A percentile compares a stretch with the other conserved stretches of the same genome.
Conservation (phyloP, 2,888 invertebrate species). For the Plebejus anna region DNA sequence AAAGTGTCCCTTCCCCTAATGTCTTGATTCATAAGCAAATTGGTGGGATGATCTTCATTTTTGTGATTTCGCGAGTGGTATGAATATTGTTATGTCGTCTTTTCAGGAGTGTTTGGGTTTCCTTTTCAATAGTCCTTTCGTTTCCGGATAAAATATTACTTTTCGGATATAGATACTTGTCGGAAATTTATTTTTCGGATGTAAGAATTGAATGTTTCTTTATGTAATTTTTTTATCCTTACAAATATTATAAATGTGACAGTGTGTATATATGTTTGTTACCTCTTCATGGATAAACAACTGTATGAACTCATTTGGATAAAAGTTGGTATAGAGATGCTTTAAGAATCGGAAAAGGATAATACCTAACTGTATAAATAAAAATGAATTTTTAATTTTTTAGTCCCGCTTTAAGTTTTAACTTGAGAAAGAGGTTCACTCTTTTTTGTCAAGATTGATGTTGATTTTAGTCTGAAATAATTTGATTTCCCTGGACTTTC, state of each 20-base stretch:
- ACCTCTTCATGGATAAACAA: neutral
- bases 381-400: no score
- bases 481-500: no score
- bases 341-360: no score
- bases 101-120: conserved; percentile 6
- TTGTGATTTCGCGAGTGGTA: conserved; percentile 23
- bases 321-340: neutral
- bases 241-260: neutral
- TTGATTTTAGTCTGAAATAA: no score
- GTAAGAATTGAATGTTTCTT: neutral
- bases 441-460: no score
- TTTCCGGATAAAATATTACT: neutral
- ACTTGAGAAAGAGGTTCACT: no score
- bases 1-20: conserved; percentile 51
- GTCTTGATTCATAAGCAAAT: conserved; percentile 77
- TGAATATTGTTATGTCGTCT: conserved; percentile 1
- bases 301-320: neutral
- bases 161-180: neutral
- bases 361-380: no score
- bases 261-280: neutral
- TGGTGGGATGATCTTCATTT: conserved; percentile 55
- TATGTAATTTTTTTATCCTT: neutral
- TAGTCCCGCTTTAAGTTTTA: no score
- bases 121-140: neutral
- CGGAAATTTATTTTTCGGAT: neutral